Evolutionary conservation across 2,797 vertebrate genomes (phyloP), one percentile per base, ranked within the genome.

Genomic region (Cottoperca gobio): DNA sequence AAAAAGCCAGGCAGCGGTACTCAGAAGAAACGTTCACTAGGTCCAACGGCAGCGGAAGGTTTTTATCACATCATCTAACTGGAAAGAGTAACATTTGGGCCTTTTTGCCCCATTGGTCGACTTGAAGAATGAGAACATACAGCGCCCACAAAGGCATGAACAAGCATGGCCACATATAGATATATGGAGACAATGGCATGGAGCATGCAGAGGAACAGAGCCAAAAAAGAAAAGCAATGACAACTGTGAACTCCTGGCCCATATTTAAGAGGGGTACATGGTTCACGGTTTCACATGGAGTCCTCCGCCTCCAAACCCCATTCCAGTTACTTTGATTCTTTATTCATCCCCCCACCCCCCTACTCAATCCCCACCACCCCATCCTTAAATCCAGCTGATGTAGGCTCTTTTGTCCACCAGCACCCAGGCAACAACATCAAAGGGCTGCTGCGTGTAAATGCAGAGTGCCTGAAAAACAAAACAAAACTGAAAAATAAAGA

Each of bases 391-490:
- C 91, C 91, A 92, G 90, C 93, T 92, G 92, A 94, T 92, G 92
- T 91, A 89, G 87, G 82, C 81, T 91, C 92, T 83, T 96, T 96
- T 96, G 95, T 97, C 95, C 94, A 90, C 89, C 92, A 92, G 92
- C 93, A 94, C 95, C 96, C 94, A 92, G 96, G 97, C 96, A 97
- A 95, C 94, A 92, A 96, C 96, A 95, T 97, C 96, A 97, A 97
- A 97, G 96, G 88, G 86, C 88, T 85, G 82, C 75, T 83, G 93
- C 92, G 91, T 94, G 94, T 95, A 92, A 92, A 94, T 90, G 95
- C 91, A 81, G 86, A 91, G 88, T 77, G 84, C 46, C 86, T 74
- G 71, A 88, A 91, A 92, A 93, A 92, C 89, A 86, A 92, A 90
- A 90, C 74, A 80, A 85, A 92, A 91, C 83, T 73, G 69, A 88